Percentiles rank a stretch among this genome's conserved stretches.
Evolutionary conservation across 64 coral and sea anemone species (phyloP).

Genomic region (Montipora foliosa): DNA sequence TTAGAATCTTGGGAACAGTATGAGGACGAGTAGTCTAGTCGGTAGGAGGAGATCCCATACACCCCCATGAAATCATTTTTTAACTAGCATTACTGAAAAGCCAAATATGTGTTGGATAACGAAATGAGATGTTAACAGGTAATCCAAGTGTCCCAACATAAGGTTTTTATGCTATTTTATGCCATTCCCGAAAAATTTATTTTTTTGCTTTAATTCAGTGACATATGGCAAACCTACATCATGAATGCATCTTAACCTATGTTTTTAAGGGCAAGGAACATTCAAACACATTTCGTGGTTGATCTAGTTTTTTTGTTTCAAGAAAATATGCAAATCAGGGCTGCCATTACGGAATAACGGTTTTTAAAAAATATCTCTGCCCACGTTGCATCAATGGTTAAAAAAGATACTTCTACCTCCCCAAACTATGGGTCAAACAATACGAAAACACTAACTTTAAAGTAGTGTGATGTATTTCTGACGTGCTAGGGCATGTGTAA

Average conservation of each 20-base stretch:
- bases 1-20: no score
- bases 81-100: slow-evolving; percentile 19
- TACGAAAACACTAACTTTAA: background rate
- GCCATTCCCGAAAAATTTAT: slow-evolving; percentile 35
- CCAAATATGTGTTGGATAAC: slow-evolving; percentile 57
- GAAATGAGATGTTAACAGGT: slow-evolving; percentile 48
- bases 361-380: background rate
- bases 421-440: background rate
- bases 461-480: background rate
- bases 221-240: background rate
- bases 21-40: slow-evolving; percentile 6
- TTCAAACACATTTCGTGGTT: background rate
- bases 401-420: background rate
- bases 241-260: no score
- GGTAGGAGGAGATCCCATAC: slow-evolving; percentile 25
- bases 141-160: slow-evolving; percentile 11
- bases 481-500: background rate
- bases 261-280: no score
- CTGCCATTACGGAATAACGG: background rate
- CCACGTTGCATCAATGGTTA: background rate
- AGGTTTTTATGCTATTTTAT: slow-evolving; percentile 51
- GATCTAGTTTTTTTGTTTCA: background rate
- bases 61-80: slow-evolving; percentile 42
- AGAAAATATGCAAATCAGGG: background rate
- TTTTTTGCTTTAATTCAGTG: slow-evolving; percentile 4